Evolutionary conservation across 2,888 invertebrate species (phyloP), one percentile per base, ranked within the genome.

Genomic region (Antheraea assamensis): DNA sequence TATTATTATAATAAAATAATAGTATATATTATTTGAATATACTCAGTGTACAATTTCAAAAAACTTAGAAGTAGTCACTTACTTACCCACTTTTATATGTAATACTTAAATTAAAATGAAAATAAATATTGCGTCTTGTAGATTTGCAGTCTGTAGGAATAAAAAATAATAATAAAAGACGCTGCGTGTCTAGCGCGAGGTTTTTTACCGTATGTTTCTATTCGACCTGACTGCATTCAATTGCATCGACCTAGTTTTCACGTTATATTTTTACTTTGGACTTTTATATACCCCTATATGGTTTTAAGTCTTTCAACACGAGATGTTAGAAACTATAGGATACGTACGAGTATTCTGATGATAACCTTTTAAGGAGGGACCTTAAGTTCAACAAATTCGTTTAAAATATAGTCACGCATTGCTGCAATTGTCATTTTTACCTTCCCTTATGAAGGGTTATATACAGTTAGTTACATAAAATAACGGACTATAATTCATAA

Each of bases 211-310:
- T 70, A 58, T 73, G 73, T 73, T 70, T 58, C 58, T 3, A 55
- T 24, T 55, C 30, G 49, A 70, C 70, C 35, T 70, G 70, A 58
- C 52, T 66, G 49, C 72, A 71, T 55, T 30, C n/a, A 66, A 72
- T 66, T 68, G 68, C 72, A 73, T 21, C 55, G 73, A 13, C 73
- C 70, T 47, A 73, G 70, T 73, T 73, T 73, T 58, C 42, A 58
- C 21, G n/a, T 42, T 58, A 70, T 68, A 68, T 68, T 68, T 73
- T 73, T 70, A 70, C 21, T 70, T 55, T 30, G 70, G 58, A 70
- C 17, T 68, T 68, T 68, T 35, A 68, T 35, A 35, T 15, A 64
- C 27, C 61, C 61, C 61, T 64, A 64, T 15, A 64, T 64, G 61
- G 61, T 3, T 64, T 64, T 64, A 64, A 64, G 30, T 17, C 61